Base-by-base conservation (phyloP, 2,113 vertebrate genomes). In the Pyxicephalus adspersus region DNA sequence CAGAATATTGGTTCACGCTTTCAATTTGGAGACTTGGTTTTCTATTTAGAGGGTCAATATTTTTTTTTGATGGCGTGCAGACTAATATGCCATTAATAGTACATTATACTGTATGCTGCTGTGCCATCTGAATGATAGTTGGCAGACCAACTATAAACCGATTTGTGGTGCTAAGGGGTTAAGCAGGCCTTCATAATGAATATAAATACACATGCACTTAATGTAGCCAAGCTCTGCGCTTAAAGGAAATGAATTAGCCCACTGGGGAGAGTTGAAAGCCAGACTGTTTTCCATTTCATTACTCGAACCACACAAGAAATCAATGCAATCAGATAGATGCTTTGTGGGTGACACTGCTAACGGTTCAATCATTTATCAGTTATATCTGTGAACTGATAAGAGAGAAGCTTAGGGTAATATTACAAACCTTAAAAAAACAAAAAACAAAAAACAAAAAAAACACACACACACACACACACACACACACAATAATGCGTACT, bases 201-300 rank as follows among this genome's bases (percentile, higher is more conserved):
- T 79, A 79, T 51, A 70, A 68, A 79, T 79, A 79, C 65, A 79
- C 65, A 70, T 25, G 29, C 65, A 61, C 64, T 79, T 79, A 73
- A 81, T 73, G 68, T 57, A 57, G 68, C 28, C 79, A 72, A 63
- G 70, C 45, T 64, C 26, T 73, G 71, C 79, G 73, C 79, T 73
- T 73, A 72, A 74, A 81, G 50, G 58, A 73, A 81, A 81, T 81
- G 79, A 81, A 81, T 57, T 54, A 74, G n/a, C 60, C 68, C 79
- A 74, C 79, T 73, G 60, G 68, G 68, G 68, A 74, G 60, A 51
- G 45, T 34, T 64, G 57, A 81, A 79, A 74, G 58, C 45, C 25
- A 55, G 60, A 23, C 68, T 73, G 68, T 55, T 81, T 81, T 81
- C 79, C 79, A 81, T 81, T 81, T 81, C 79, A 81, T 81, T 81